Base-by-base conservation (phyloP, 92 coral and sea anemone species). In the Porites evermanni region DNA sequence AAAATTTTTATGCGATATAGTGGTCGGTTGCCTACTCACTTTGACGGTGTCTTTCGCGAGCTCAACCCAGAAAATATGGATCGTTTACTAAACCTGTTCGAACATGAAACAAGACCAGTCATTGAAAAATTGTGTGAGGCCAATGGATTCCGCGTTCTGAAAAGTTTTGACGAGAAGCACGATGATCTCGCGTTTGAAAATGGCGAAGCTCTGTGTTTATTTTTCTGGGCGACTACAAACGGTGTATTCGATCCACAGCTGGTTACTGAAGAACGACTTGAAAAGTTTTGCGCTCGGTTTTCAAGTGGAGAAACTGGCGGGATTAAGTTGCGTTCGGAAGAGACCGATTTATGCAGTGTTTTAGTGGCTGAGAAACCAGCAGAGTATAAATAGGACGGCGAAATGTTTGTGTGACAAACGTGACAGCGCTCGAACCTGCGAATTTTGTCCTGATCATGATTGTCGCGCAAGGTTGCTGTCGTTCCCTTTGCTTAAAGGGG, bases 201-300 rank as follows among this genome's bases (percentile, higher is more conserved):
- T 23, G 32, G 38, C 17, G 20, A 54, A 6, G 12, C 18, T 19
- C 14, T 75, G 7, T 9, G 29, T 21, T 53, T 38, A 2, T 75
- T 75, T 54, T 53, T 75, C 79, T 75, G 79, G 79, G 79, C 51
- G 11, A 75, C 64, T 53, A 53, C 79, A 20, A 58, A 74, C 9
- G 79, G 79, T 4, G 64, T 17, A 7, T 74, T 74, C 21, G 65
- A 74, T 20, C 79, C 79, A 4, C 32, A 19, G 79, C 47, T 74
- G 3, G 64, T 50, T 8, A 53, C 64, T 14, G 38, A 74, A 19
- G 79, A 74, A 26, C 53, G 64, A 8, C 16, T 74, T 12, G 64
- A 63, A 74, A 54, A 16, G 17, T 74, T 74, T 21, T 74, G 64
- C 4, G 79, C 64, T 53, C 79, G 64, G 7, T 53, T 52, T 52